Percentiles rank a stretch among this genome's conserved stretches.
Conservation (phyloP, 2,888 invertebrate genomes). For the Noctua janthe region DNA sequence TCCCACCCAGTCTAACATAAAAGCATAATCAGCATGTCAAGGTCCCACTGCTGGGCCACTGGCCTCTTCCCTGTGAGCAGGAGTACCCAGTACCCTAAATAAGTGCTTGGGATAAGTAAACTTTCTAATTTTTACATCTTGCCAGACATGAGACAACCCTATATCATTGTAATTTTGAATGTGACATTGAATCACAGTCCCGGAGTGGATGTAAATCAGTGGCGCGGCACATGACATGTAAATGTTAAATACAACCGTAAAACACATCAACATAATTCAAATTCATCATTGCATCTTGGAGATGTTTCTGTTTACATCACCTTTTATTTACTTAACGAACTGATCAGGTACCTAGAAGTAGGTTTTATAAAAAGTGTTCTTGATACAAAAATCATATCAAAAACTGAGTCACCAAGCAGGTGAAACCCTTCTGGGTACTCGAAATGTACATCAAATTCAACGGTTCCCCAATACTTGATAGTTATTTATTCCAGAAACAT, state of each 20-base stretch:
- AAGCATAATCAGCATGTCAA: not conserved
- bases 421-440: not conserved
- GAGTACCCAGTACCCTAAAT: not conserved
- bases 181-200: constrained; percentile 43
- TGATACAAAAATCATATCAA: not conserved
- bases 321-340: not conserved
- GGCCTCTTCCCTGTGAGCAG: not conserved
- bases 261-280: constrained; percentile 24
- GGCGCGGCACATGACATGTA: constrained; percentile 46
- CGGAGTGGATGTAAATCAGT: constrained; percentile 32
- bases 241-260: constrained; percentile 27
- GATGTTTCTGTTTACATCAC: not conserved
- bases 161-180: constrained; percentile 20
- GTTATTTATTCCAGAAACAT: not conserved
- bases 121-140: no score
- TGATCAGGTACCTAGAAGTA: not conserved
- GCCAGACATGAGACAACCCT: not conserved
- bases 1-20: not conserved
- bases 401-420: not conserved
- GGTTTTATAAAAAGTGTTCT: not conserved
- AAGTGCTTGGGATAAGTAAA: not conserved
- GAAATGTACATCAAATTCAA: not conserved
- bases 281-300: constrained; percentile 13
- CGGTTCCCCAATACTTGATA: not conserved
- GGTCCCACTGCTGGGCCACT: not conserved